Conservation (phyloP, 1,140 invertebrate genomes). For the Pararge aegeria region DNA sequence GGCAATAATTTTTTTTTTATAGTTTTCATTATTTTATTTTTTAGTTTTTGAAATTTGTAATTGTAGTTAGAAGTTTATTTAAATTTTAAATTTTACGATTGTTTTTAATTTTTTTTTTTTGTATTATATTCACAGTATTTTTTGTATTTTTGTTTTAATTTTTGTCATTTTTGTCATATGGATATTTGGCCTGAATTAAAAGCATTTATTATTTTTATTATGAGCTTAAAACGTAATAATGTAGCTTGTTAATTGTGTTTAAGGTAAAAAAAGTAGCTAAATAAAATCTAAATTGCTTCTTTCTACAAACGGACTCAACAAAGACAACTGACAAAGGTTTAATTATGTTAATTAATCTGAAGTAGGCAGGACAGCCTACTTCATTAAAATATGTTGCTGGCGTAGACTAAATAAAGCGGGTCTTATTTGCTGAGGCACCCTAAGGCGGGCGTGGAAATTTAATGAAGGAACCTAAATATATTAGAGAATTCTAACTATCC, state of each 20-base stretch:
- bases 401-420: slow-evolving; percentile 57
- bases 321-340: slow-evolving; percentile 13
- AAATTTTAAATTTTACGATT: no score
- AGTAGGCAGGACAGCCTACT: slow-evolving; percentile 41
- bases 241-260: background rate
- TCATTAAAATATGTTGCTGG: slow-evolving; percentile 58
- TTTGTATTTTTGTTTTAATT: no score
- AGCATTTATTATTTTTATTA: no score
- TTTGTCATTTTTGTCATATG: no score
- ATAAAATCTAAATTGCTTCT: background rate
- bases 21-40: no score
- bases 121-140: no score
- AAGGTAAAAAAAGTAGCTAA: no score
- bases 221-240: background rate
- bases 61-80: no score
- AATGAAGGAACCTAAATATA: background rate
- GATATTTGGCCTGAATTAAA: no score
- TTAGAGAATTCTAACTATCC: background rate
- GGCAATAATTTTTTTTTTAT: no score
- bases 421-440: slow-evolving; percentile 51
- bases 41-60: no score
- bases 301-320: slow-evolving; percentile 1
- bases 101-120: no score
- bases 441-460: slow-evolving; percentile 46
- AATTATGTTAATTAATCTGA: slow-evolving; percentile 48